Conservation (phyloP, 2,888 invertebrate species). For the Petrolisthes manimaculis region DNA sequence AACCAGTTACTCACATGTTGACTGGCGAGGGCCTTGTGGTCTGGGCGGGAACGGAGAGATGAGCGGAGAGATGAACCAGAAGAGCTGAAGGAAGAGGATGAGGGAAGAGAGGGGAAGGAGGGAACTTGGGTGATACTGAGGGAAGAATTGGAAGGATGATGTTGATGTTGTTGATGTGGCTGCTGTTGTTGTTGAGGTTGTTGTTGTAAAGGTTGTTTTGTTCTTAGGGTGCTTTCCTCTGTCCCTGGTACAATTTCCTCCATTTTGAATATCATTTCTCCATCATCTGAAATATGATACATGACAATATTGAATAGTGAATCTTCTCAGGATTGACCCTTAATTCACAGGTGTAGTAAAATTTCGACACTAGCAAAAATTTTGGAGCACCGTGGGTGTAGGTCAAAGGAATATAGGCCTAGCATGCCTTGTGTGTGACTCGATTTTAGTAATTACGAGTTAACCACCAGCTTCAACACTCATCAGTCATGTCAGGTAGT, state of each 20-base stretch:
- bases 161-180: slow-evolving; percentile 16
- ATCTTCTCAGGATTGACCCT: neutral
- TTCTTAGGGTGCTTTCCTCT: slow-evolving; percentile 27
- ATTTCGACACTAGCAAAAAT: no score
- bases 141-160: neutral
- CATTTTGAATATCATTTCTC: slow-evolving; percentile 85
- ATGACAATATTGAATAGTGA: neutral
- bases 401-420: no score
- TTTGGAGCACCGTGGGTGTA: neutral
- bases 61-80: slow-evolving; percentile 45
- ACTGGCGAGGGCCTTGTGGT: slow-evolving; percentile 24
- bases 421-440: no score
- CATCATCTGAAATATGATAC: slow-evolving; percentile 73
- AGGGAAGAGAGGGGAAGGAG: slow-evolving; percentile 45
- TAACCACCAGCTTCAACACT: no score
- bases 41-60: slow-evolving; percentile 46
- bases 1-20: slow-evolving; percentile 44
- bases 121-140: slow-evolving; percentile 28
- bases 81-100: slow-evolving; percentile 44
- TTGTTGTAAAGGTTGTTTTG: neutral
- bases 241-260: slow-evolving; percentile 77
- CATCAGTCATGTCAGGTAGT: no score
- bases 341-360: no score
- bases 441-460: no score
- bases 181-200: slow-evolving; percentile 8